Conservation (phyloP, 2,888 invertebrate species). For the Gortyna flavago region DNA sequence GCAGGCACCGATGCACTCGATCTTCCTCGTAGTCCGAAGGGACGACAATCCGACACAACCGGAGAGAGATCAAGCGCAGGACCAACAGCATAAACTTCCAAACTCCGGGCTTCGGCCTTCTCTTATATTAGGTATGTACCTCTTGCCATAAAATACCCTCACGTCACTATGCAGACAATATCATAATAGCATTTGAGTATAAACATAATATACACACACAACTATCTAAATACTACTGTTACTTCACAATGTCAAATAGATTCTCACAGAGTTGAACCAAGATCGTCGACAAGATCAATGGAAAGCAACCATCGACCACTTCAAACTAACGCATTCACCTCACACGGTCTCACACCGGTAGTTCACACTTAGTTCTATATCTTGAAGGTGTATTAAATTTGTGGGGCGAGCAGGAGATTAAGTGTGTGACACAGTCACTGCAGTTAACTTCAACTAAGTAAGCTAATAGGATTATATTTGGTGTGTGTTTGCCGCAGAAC, state of each 20-base stretch:
- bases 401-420: not conserved
- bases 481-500: not conserved
- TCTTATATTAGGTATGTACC: not conserved
- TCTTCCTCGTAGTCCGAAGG: no score
- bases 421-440: not conserved
- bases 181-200: not conserved
- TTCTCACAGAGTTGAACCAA: not conserved
- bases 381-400: not conserved
- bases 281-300: conserved; percentile 43
- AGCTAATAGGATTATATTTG: not conserved
- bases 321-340: conserved; percentile 21
- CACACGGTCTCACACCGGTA: not conserved
- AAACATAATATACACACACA: not conserved
- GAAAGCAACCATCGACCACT: conserved; percentile 38
- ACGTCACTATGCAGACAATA: not conserved
- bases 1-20: no score
- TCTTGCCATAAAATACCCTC: not conserved
- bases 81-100: not conserved
- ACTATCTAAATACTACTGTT: not conserved
- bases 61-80: not conserved
- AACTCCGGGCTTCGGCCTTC: not conserved
- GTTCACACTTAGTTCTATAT: conserved; percentile 5
- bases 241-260: not conserved
- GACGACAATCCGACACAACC: not conserved
- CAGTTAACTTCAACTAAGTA: not conserved